Evolutionary conservation across 2,888 invertebrate genomes (phyloP), one percentile per base, ranked within the genome.

Genomic region (Andrena hattorfiana): DNA sequence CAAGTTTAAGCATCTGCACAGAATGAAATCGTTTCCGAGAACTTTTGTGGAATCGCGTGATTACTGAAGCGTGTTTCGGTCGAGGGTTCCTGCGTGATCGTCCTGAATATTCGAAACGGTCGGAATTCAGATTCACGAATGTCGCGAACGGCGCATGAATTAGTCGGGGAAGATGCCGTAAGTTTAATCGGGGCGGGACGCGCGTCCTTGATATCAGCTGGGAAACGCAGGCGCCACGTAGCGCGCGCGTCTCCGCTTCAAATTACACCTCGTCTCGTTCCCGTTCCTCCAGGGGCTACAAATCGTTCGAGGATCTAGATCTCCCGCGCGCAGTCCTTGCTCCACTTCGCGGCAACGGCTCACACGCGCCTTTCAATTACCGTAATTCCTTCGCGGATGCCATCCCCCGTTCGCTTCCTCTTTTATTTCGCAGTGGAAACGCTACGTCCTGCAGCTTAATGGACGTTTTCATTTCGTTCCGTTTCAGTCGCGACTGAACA

Each of bases 301-400:
- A 82, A 83, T 83, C 70, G 81, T 67, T 70, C 72, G 56, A 70
- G 64, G 54, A 83, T 76, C 83, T 64, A 69, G 76, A 81, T 69
- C 72, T 72, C 75, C 5, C 10, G 13, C 48, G 13, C 48, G n/a
- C 56, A 54, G 72, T 64, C 77, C 69, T 81, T 73, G 81, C 75
- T 59, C 82, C 66, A 66, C 30, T 70, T 77, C 48, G n/a, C 32
- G 56, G 23, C 59, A 13, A 28, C 6, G 23, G 16, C 8, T 5
- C n/a, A 7, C 48, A 10, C 63, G 23, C 62, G 63, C 69, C 48
- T 73, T 83, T 83, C 83, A 83, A 83, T 83, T 77, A 67, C 66
- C 70, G 77, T 35, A 42, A 62, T 76, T 77, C 69, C 63, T 69
- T 30, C 10, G 26, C 26, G 54, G 35, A 35, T 56, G 59, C 13